These are phyloP conservation scores for Polymixis flavicincta DNA, from an alignment of 2,888 invertebrate genomes.

Conservation along the genomic window DNA sequence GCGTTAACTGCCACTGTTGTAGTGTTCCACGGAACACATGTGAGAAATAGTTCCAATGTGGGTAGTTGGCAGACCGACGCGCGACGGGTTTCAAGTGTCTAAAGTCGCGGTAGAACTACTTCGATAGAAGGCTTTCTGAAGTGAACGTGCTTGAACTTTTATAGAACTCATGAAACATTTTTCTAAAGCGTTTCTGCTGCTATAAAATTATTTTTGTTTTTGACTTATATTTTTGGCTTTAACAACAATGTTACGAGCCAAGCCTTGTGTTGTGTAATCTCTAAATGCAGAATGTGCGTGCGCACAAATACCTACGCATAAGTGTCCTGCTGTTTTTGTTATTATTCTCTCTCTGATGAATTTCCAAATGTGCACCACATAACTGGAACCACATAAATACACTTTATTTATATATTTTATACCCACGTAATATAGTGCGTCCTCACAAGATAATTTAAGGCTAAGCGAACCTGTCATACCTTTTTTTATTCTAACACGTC, in stretches of 20 bases:
- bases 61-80: too few relatives aligned
- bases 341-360: constrained; percentile 35
- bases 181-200: background rate
- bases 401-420: constrained; percentile 15
- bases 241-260: constrained; percentile 42
- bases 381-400: constrained; percentile 14
- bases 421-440: constrained; percentile 26
- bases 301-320: constrained; percentile 26
- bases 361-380: constrained; percentile 37
- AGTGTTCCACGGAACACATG: constrained; percentile 55
- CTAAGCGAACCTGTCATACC: constrained; percentile 66
- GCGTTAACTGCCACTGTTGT: constrained; percentile 75
- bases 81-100: constrained; percentile 40
- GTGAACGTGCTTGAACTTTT: constrained; percentile 27
- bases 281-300: constrained; percentile 48
- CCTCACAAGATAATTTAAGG: constrained; percentile 61
- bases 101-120: constrained; percentile 17
- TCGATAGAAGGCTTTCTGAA: constrained; percentile 17
- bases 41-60: constrained; percentile 62
- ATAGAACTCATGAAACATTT: constrained; percentile 18
- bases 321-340: constrained; percentile 50
- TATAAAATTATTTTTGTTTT: constrained; percentile 23
- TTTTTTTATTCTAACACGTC: constrained; percentile 81
- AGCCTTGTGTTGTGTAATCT: constrained; percentile 42
- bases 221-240: constrained; percentile 47